phyloP scores from a whole-genome alignment of 2,797 vertebrate species.

The Macroramphosus scolopax region DNA sequence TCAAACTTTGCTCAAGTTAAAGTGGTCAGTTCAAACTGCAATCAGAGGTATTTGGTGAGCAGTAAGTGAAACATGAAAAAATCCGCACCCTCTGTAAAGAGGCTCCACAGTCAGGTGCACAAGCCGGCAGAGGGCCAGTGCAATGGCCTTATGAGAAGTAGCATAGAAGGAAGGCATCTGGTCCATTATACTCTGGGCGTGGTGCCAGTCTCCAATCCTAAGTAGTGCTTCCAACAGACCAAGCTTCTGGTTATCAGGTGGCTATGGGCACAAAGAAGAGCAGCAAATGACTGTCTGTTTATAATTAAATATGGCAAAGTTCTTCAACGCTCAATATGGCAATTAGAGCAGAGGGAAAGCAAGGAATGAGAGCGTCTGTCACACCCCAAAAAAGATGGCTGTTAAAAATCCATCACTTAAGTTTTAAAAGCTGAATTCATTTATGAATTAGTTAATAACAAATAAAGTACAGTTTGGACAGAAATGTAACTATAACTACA shows the following conservation, averaged over 20 bases:
- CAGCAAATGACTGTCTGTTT: conserved; percentile 4
- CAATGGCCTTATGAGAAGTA: conserved; percentile 93
- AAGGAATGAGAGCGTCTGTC: background rate
- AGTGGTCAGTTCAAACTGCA: conserved; percentile 1
- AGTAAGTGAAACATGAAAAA: conserved; percentile 23
- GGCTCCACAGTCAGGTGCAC: conserved; percentile 94
- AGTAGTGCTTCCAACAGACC: conserved; percentile 94
- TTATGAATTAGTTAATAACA: too few relatives aligned
- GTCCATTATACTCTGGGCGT: conserved; percentile 96
- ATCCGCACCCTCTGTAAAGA: conserved; percentile 89
- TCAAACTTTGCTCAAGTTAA: background rate
- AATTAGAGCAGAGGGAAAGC: background rate
- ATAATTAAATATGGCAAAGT: conserved; percentile 9
- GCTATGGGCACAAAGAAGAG: conserved; percentile 69
- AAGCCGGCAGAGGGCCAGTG: conserved; percentile 92
- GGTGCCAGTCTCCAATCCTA: conserved; percentile 96
- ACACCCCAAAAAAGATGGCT: too few relatives aligned
- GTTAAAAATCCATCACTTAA: too few relatives aligned
- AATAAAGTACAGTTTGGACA: too few relatives aligned
- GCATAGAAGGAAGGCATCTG: conserved; percentile 97
- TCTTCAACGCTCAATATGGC: background rate
- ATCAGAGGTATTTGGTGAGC: background rate
- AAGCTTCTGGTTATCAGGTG: conserved; percentile 96
- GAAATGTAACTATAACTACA: too few relatives aligned
- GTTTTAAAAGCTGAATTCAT: too few relatives aligned